These are phyloP conservation scores for Platyura marginata DNA, from an alignment of 1,140 invertebrate genomes.

Conservation along the genomic window DNA sequence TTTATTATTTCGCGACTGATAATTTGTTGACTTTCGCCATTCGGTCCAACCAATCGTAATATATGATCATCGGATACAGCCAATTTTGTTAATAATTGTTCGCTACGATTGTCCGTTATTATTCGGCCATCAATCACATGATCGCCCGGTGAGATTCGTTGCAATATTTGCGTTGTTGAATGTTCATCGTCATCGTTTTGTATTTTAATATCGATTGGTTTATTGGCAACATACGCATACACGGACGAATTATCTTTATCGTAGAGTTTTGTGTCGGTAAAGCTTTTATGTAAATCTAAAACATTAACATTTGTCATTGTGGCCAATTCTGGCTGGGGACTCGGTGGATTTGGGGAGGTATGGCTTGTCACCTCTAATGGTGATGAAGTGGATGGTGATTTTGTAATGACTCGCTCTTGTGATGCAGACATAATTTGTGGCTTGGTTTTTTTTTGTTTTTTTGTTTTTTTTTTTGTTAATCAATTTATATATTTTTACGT, in stretches of 20 bases:
- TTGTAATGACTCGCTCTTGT: not conserved
- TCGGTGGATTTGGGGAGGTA: constrained; percentile 17
- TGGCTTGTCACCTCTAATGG: not conserved
- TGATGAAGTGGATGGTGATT: not conserved
- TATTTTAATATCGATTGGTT: not conserved
- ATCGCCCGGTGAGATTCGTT: constrained; percentile 10
- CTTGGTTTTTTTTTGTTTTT: no score
- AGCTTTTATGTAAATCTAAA: constrained; percentile 38
- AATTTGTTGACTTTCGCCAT: constrained; percentile 23
- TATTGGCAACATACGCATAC: constrained; percentile 17
- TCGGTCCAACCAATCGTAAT: constrained; percentile 20
- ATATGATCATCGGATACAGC: constrained; percentile 24
- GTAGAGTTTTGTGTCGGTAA: constrained; percentile 15
- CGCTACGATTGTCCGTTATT: not conserved
- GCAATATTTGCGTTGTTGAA: constrained; percentile 14
- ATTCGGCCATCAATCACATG: constrained; percentile 2
- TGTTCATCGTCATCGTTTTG: not conserved
- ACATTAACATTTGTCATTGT: constrained; percentile 57
- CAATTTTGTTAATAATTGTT: constrained; percentile 20
- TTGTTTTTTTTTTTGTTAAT: no score
- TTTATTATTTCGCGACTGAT: constrained; percentile 25
- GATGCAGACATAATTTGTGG: not conserved
- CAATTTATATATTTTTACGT: no score
- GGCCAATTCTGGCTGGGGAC: constrained; percentile 47
- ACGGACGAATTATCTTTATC: constrained; percentile 18